phyloP scores from a whole-genome alignment of 2,113 vertebrate species.

The Microcebus murinus region DNA sequence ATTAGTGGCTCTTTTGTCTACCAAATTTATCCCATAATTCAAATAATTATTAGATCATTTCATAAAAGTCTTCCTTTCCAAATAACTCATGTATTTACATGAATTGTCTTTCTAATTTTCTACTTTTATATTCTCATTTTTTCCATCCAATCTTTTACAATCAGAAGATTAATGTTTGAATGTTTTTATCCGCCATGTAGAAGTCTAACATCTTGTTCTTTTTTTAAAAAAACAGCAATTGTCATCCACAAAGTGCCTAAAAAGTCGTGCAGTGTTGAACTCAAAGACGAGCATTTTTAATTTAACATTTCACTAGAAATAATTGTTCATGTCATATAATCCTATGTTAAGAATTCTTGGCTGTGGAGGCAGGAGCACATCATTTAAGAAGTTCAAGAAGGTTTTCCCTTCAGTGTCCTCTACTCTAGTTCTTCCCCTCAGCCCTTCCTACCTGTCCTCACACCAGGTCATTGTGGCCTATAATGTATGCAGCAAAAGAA shows the following conservation, averaged over 20 bases:
- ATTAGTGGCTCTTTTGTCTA: not conserved
- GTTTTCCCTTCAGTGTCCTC: not conserved
- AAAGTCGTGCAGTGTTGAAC: not conserved
- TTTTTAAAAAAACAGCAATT: not conserved
- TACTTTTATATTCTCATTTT: not conserved
- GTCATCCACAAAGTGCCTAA: not conserved
- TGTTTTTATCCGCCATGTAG: not conserved
- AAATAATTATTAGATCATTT: not conserved
- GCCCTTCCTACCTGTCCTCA: not conserved
- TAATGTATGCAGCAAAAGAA: not conserved
- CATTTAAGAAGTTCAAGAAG: not conserved
- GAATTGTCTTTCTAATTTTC: not conserved
- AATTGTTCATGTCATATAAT: not conserved
- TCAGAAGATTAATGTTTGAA: not conserved
- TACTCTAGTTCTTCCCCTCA: not conserved
- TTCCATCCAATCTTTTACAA: not conserved
- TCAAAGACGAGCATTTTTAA: not conserved
- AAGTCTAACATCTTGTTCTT: not conserved
- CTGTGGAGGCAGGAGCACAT: not conserved
- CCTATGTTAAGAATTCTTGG: not conserved
- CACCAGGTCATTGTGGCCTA: too few relatives aligned
- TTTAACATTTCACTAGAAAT: constrained; percentile 37
- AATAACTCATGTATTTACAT: not conserved
- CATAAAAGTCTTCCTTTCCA: not conserved
- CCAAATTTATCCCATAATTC: not conserved